These are phyloP conservation scores for Germaria angustata DNA, from an alignment of 2,888 invertebrate genomes.

Conservation along the genomic window DNA sequence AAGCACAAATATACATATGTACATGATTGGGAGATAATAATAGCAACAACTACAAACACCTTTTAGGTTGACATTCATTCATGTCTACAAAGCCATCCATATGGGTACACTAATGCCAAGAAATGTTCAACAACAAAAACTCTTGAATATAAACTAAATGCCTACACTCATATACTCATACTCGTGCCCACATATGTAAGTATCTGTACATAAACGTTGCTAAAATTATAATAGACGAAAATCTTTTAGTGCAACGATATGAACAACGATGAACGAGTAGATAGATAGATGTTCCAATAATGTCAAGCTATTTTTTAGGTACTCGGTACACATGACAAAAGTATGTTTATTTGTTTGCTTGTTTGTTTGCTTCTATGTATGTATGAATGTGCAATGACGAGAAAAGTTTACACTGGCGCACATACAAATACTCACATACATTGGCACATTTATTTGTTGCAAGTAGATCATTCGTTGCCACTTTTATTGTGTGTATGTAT, in stretches of 20 bases:
- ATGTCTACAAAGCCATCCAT: conserved; percentile 19
- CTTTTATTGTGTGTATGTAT: not conserved
- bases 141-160: conserved; percentile 26
- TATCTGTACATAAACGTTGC: conserved; percentile 16
- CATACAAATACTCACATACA: not conserved
- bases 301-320: conserved; percentile 60
- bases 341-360: not conserved
- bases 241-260: conserved; percentile 32
- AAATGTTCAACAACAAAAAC: conserved; percentile 5
- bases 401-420: conserved; percentile 8
- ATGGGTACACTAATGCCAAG: not conserved
- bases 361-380: not conserved
- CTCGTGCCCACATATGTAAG: not conserved
- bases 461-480: conserved; percentile 27
- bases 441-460: conserved; percentile 42
- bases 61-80: conserved; percentile 50
- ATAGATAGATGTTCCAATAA: conserved; percentile 64
- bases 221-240: conserved; percentile 24
- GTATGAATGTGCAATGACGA: conserved; percentile 1
- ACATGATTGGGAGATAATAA: not conserved
- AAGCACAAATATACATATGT: not conserved
- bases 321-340: conserved; percentile 33
- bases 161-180: not conserved
- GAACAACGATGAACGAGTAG: conserved; percentile 8
- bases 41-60: not conserved